Evolutionary conservation across 2,797 vertebrate species (phyloP).

Genomic region (Spinus olivaceus): DNA sequence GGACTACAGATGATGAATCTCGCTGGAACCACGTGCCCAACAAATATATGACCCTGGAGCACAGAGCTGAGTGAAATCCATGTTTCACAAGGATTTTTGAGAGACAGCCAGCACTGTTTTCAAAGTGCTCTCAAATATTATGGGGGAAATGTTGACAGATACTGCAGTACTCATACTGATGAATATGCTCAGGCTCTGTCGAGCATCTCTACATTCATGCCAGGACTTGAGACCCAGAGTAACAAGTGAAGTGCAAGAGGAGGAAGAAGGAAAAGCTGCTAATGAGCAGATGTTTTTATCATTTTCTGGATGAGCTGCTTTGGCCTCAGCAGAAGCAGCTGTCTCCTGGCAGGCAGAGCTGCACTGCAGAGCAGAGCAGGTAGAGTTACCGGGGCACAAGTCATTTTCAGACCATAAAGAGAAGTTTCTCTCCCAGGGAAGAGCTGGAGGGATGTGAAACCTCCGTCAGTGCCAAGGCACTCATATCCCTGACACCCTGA

Average conservation of each 20-base stretch:
- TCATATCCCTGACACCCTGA: background rate
- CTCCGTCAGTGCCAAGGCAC: background rate
- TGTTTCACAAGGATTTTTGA: background rate
- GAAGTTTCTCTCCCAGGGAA: background rate
- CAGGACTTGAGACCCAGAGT: background rate
- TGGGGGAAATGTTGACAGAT: background rate
- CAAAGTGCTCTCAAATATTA: background rate
- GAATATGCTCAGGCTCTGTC: background rate
- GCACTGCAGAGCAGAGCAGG: background rate
- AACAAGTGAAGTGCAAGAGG: background rate
- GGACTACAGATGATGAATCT: background rate
- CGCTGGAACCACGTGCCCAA: accelerated
- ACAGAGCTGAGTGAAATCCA: background rate
- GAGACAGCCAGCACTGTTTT: background rate
- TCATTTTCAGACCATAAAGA: background rate
- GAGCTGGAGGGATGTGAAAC: background rate
- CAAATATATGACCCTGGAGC: background rate
- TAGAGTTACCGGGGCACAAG: background rate
- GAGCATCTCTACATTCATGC: background rate
- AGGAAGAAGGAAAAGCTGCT: conserved; percentile 1
- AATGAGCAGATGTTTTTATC: background rate
- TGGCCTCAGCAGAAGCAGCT: background rate
- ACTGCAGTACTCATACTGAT: background rate
- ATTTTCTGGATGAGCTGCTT: background rate
- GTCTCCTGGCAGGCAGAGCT: background rate